Conservation (phyloP, 2,888 invertebrate genomes). For the Trachelus iudaicus region DNA sequence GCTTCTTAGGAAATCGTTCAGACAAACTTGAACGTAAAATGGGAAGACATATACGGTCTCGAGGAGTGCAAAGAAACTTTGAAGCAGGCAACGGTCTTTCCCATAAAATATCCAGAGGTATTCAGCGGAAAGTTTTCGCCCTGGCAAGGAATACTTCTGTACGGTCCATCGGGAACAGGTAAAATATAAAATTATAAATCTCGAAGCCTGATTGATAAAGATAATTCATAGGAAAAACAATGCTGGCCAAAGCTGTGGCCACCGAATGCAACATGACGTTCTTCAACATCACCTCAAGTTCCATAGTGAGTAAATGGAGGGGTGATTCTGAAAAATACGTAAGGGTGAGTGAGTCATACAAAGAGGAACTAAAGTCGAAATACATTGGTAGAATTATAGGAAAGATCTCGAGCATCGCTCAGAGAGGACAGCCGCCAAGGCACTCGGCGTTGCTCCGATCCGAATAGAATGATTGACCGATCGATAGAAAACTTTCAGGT, state of each 20-base stretch:
- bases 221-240: slow-evolving; percentile 76
- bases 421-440: background rate
- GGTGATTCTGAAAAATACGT: slow-evolving; percentile 96
- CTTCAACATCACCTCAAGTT: slow-evolving; percentile 91
- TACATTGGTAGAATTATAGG: no score
- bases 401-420: background rate
- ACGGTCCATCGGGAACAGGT: slow-evolving; percentile 84
- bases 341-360: slow-evolving; percentile 69
- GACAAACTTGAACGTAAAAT: slow-evolving; percentile 75
- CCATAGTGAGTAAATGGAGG: slow-evolving; percentile 94
- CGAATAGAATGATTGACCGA: background rate
- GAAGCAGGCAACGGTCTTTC: slow-evolving; percentile 89
- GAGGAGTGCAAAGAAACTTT: slow-evolving; percentile 79
- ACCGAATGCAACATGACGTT: slow-evolving; percentile 84
- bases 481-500: slow-evolving; percentile 67
- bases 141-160: slow-evolving; percentile 80
- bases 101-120: slow-evolving; percentile 78
- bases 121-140: slow-evolving; percentile 78
- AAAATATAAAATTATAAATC: background rate
- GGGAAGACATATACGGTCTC: slow-evolving; percentile 86
- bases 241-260: slow-evolving; percentile 89
- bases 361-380: no score
- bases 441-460: background rate
- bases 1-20: slow-evolving; percentile 72
- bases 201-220: background rate